These are phyloP conservation scores for Synanthedon andrenaeformis DNA, from an alignment of 2,888 invertebrate genomes.

Conservation along the genomic window DNA sequence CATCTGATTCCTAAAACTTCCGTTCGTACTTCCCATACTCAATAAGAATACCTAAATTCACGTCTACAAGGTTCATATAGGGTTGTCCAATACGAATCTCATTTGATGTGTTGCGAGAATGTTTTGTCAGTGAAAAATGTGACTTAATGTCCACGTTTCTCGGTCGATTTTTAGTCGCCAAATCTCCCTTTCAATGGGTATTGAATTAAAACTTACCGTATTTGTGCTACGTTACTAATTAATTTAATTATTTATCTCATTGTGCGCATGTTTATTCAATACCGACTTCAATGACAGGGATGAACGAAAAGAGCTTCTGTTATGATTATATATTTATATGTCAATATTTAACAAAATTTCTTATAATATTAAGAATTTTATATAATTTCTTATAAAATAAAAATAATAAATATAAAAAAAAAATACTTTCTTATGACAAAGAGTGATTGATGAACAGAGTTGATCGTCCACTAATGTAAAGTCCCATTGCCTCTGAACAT, in stretches of 20 bases:
- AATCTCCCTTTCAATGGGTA: slow-evolving; percentile 44
- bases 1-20: slow-evolving; percentile 58
- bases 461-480: neutral
- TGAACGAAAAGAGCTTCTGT: slow-evolving; percentile 2
- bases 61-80: neutral
- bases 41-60: neutral
- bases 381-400: too few relatives aligned
- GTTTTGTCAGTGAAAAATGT: slow-evolving; percentile 50
- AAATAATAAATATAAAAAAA: too few relatives aligned
- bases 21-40: slow-evolving; percentile 21
- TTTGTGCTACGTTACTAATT: slow-evolving; percentile 61
- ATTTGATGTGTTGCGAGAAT: slow-evolving; percentile 61
- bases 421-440: neutral
- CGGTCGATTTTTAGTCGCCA: slow-evolving; percentile 46
- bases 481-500: too few relatives aligned
- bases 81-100: slow-evolving; percentile 23
- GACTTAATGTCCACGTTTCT: slow-evolving; percentile 39
- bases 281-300: slow-evolving; percentile 33
- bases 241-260: slow-evolving; percentile 62
- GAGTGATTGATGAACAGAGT: neutral
- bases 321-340: neutral
- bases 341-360: too few relatives aligned
- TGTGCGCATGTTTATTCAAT: slow-evolving; percentile 52
- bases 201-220: slow-evolving; percentile 67
- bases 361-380: too few relatives aligned